Evolutionary conservation across 2,797 vertebrate species (phyloP), one percentile per base, ranked within the genome.

Genomic region (Melanogrammus aeglefinus): DNA sequence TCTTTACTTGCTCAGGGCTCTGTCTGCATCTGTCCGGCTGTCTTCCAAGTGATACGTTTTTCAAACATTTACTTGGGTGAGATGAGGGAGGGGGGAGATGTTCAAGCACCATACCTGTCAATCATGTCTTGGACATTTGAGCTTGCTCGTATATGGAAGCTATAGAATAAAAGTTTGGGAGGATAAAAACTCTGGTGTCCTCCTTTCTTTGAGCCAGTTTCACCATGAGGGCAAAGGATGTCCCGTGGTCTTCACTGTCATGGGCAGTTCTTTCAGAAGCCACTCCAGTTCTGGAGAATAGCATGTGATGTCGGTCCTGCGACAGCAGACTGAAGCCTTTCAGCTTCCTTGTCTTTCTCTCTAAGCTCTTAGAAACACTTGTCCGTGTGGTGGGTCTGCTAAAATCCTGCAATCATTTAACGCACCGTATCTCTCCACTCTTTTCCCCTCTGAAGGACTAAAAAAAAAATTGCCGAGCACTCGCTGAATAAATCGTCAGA

Each of bases 381-480:
- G 87, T 86, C 83, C 80, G 82, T 73, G 84, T 84, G 79, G 71
- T 81, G 76, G 84, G 79, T 90, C 86, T 85, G 83, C 78, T 2
- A 51, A 91, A 86, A 91, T 88, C 88, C 91, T 85, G 80, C 81
- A 77, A 84, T 89, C 86, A 92, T 91, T 91, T 91, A 89, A 90
- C 86, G 86, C 79, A 27, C 77, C 27, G 13, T 79, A 81, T 77
- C 83, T 87, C 82, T 76, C 78, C 81, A 57, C 33, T 74, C 70
- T 80, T 73, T 82, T 80, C 84, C 24, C 80, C 51, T 81, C 75
- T 80, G 79, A 80, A 81, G 82, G 85, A 77, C 79, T 79, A 78
- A 81, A 83, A 78, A 86, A 86, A 86, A 86, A 83, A 9, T 21
- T 39, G 38, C 38, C 57, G 6, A 6, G 57, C 57, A n/a, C 87